phyloP scores from a whole-genome alignment of 2,888 invertebrate genomes.

The Diploptera punctata region DNA sequence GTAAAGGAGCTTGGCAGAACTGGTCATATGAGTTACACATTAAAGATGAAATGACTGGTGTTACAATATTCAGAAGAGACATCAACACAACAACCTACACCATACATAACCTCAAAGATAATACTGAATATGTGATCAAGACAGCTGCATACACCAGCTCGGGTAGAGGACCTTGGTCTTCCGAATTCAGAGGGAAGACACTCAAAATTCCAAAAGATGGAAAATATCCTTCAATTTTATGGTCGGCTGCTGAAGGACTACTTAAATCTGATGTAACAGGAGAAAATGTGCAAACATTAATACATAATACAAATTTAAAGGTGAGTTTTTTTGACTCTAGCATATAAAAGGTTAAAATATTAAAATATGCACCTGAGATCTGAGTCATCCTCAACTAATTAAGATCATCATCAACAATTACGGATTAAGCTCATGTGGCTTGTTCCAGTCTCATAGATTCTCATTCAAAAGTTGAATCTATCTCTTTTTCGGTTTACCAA shows the following conservation, averaged over 20 bases:
- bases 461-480: no score
- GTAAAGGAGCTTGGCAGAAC: slow-evolving; percentile 69
- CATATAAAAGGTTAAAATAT: no score
- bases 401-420: no score
- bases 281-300: slow-evolving; percentile 72
- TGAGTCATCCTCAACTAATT: no score
- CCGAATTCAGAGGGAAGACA: slow-evolving; percentile 58
- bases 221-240: slow-evolving; percentile 68
- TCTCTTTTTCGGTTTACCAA: no score
- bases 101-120: slow-evolving; percentile 73
- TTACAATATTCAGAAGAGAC: slow-evolving; percentile 55
- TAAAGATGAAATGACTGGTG: slow-evolving; percentile 60
- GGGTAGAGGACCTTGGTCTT: slow-evolving; percentile 81
- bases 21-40: slow-evolving; percentile 81
- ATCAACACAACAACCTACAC: slow-evolving; percentile 68
- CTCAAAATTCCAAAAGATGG: slow-evolving; percentile 57
- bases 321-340: slow-evolving; percentile 47
- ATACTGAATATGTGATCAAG: slow-evolving; percentile 78
- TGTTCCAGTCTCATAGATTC: no score
- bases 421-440: no score
- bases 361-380: no score
- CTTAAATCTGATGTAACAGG: slow-evolving; percentile 84
- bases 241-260: slow-evolving; percentile 79
- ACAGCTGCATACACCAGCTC: slow-evolving; percentile 79
- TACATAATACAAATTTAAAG: slow-evolving; percentile 66